Conservation (phyloP, 37 sponge, comb jelly and placozoan genomes). For the Tethya wilhelma region DNA sequence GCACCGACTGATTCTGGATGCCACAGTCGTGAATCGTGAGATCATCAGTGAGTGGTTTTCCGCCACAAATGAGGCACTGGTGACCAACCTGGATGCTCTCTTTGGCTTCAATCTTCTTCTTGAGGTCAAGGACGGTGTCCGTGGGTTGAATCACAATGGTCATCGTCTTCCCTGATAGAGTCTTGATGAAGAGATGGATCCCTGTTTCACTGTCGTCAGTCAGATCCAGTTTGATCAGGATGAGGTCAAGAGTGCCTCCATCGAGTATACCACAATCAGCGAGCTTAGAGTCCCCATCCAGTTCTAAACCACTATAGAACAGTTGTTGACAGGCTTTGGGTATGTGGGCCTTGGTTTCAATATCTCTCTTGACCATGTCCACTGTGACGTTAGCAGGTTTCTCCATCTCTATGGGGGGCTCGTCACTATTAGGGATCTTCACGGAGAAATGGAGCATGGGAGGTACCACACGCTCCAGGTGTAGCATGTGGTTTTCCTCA, state of each 20-base stretch:
- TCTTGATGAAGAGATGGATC: slow-evolving; percentile 37
- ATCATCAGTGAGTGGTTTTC: slow-evolving; percentile 23
- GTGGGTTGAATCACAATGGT: slow-evolving; percentile 4
- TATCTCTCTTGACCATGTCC: slow-evolving; percentile 1
- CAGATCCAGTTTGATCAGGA: too few species aligned
- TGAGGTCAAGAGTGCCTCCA: slow-evolving; percentile 21
- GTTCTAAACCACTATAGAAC: slow-evolving; percentile 15
- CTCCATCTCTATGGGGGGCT: not conserved
- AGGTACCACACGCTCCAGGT: slow-evolving; percentile 8
- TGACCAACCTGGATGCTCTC: slow-evolving; percentile 32
- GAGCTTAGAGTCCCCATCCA: slow-evolving; percentile 31
- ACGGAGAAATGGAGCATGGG: slow-evolving; percentile 11
- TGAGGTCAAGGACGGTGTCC: slow-evolving; percentile 32
- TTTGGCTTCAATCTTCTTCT: slow-evolving; percentile 30
- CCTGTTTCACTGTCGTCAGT: not conserved
- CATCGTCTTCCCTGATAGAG: slow-evolving; percentile 54
- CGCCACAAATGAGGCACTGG: slow-evolving; percentile 52
- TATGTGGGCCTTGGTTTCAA: not conserved
- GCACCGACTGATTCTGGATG: slow-evolving; percentile 54
- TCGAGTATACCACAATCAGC: not conserved
- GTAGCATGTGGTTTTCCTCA: slow-evolving; percentile 42
- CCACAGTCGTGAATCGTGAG: not conserved
- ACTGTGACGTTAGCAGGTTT: slow-evolving; percentile 20
- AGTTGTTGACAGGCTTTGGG: slow-evolving; percentile 18
- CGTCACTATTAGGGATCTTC: not conserved